Percentiles rank a stretch among this genome's conserved stretches.
phyloP scores from a whole-genome alignment of 2,888 invertebrate species.

The Nipponacmea schrenckii region DNA sequence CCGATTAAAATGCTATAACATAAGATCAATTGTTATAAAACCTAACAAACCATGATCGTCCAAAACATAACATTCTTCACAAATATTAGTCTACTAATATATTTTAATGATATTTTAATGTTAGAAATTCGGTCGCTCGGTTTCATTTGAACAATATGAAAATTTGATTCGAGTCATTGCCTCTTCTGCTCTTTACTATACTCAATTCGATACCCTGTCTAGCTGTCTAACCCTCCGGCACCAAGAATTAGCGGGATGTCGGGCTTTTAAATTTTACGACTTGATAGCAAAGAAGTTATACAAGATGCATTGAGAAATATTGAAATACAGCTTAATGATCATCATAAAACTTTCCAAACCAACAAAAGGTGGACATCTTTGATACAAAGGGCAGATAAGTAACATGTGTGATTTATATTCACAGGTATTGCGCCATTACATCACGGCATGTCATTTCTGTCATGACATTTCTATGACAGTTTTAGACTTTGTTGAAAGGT shows the following conservation, averaged over 20 bases:
- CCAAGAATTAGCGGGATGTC: constrained; percentile 1
- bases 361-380: neutral
- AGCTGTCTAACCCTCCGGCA: neutral
- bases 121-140: neutral
- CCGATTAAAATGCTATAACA: neutral
- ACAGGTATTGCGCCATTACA: neutral
- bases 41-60: neutral
- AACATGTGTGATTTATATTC: constrained; percentile 9
- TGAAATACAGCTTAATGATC: constrained; percentile 6
- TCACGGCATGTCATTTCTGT: neutral
- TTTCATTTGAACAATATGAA: neutral
- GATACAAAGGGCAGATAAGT: constrained; percentile 9
- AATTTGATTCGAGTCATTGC: constrained; percentile 8
- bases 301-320: constrained; percentile 2
- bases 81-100: neutral
- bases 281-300: constrained; percentile 6
- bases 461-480: neutral
- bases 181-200: neutral
- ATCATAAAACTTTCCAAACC: constrained; percentile 1
- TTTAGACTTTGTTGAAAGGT: too few relatives aligned
- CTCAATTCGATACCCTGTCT: neutral
- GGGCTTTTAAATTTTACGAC: constrained; percentile 9
- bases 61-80: neutral
- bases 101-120: neutral
- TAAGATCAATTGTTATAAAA: neutral